Conservation (phyloP, 2,888 invertebrate species). For the Lutraria lutraria region DNA sequence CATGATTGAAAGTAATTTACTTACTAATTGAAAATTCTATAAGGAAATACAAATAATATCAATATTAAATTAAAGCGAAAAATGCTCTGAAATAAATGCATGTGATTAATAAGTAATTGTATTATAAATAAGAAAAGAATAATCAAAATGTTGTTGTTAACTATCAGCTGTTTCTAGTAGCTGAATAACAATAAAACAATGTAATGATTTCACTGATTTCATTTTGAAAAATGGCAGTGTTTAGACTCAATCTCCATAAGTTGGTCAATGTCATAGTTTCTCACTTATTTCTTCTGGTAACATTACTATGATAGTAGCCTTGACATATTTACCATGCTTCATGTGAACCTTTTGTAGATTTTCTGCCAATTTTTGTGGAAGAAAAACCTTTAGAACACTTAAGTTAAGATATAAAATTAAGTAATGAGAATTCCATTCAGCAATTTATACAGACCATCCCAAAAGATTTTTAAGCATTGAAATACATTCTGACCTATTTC, state of each 20-base stretch:
- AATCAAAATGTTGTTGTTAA: too few relatives aligned
- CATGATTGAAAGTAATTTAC: too few relatives aligned
- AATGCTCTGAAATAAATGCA: too few relatives aligned
- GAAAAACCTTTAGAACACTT: background rate
- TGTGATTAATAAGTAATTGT: too few relatives aligned
- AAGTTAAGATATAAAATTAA: background rate
- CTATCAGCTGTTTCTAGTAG: too few relatives aligned
- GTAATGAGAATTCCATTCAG: background rate
- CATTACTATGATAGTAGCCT: background rate
- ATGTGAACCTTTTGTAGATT: background rate
- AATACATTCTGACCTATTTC: conserved; percentile 26
- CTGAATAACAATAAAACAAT: too few relatives aligned
- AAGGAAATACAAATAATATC: too few relatives aligned
- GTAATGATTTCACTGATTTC: too few relatives aligned
- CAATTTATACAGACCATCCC: conserved; percentile 23
- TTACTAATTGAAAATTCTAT: too few relatives aligned
- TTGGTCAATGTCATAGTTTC: background rate
- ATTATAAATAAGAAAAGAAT: too few relatives aligned
- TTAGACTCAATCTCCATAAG: background rate
- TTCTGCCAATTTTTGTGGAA: background rate
- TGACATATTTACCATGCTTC: background rate
- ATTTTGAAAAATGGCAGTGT: too few relatives aligned
- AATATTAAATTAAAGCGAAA: too few relatives aligned
- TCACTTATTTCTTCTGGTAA: background rate
- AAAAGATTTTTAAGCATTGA: conserved; percentile 16